Evolutionary conservation across 1,140 invertebrate species (phyloP).

Genomic region (Laodelphax striatellus): DNA sequence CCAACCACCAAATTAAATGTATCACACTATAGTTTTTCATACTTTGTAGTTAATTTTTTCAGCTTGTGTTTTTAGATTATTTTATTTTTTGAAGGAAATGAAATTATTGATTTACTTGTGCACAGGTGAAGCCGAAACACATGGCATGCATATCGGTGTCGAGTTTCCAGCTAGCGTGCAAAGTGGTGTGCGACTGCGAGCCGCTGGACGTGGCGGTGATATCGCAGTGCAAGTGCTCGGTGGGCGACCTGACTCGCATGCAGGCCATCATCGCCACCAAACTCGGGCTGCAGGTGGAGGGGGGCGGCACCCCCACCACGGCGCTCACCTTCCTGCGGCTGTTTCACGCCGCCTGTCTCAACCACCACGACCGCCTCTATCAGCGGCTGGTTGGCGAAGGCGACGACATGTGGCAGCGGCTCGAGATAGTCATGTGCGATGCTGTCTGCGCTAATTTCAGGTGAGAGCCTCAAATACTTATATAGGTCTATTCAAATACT

Average conservation of each 20-base stretch:
- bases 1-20: too few species aligned
- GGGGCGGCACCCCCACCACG: slow-evolving; percentile 37
- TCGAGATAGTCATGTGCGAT: slow-evolving; percentile 61
- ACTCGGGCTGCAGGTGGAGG: slow-evolving; percentile 44
- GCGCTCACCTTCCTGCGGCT: slow-evolving; percentile 52
- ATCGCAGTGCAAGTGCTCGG: slow-evolving; percentile 59
- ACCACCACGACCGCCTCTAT: neutral
- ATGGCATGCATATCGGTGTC: slow-evolving; percentile 59
- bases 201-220: slow-evolving; percentile 41
- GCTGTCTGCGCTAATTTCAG: slow-evolving; percentile 48
- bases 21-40: too few species aligned
- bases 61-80: too few species aligned
- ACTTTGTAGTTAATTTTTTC: too few species aligned
- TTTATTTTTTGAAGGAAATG: too few species aligned
- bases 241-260: slow-evolving; percentile 60
- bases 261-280: slow-evolving; percentile 56
- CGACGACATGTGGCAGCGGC: slow-evolving; percentile 47
- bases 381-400: slow-evolving; percentile 10
- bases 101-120: too few species aligned
- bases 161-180: slow-evolving; percentile 50
- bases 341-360: slow-evolving; percentile 44
- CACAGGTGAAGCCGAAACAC: slow-evolving; percentile 45
- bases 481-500: too few species aligned
- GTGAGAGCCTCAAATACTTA: too few species aligned
- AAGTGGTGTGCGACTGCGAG: slow-evolving; percentile 32